Evolutionary conservation across 1,140 invertebrate genomes (phyloP).

Genomic region (Orussus abietinus): DNA sequence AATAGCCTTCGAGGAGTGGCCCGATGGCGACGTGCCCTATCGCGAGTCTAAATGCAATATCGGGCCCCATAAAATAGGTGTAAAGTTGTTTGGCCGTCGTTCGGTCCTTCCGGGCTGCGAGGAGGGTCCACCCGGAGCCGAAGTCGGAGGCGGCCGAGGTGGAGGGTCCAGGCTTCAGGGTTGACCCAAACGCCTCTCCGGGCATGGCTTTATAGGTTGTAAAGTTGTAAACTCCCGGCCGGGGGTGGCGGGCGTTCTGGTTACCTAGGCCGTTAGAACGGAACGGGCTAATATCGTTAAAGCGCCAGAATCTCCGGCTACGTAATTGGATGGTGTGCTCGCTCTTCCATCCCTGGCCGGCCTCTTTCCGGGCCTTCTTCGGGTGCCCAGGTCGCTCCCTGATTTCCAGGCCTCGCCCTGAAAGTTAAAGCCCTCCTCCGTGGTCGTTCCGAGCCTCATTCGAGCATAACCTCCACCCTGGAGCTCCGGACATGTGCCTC

Average conservation of each 20-base stretch:
- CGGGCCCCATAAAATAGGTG: slow-evolving; percentile 37
- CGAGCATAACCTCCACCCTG: too few species aligned
- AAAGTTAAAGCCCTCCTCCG: too few species aligned
- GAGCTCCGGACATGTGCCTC: too few species aligned
- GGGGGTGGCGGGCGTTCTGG: slow-evolving; percentile 17
- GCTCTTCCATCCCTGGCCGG: too few species aligned
- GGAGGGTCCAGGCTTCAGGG: too few species aligned
- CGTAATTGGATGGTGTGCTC: slow-evolving; percentile 16
- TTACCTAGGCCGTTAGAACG: slow-evolving; percentile 27
- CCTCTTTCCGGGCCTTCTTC: too few species aligned
- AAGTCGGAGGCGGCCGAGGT: too few species aligned
- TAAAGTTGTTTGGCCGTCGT: slow-evolving; percentile 37
- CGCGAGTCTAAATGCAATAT: slow-evolving; percentile 39
- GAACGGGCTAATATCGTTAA: slow-evolving; percentile 24
- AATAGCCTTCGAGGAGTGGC: slow-evolving; percentile 18
- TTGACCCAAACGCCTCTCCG: slow-evolving; percentile 27
- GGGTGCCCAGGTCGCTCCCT: too few species aligned
- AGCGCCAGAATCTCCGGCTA: slow-evolving; percentile 12
- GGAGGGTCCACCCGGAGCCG: too few species aligned
- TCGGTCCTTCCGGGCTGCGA: slow-evolving; percentile 16
- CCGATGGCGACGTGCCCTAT: slow-evolving; percentile 28
- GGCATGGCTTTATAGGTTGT: slow-evolving; percentile 32
- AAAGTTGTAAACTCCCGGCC: slow-evolving; percentile 29
- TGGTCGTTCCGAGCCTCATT: too few species aligned
- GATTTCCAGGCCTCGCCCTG: too few species aligned